These are phyloP conservation scores for Microtus pennsylvanicus DNA, from an alignment of 2,113 vertebrate genomes.

Conservation along the genomic window DNA sequence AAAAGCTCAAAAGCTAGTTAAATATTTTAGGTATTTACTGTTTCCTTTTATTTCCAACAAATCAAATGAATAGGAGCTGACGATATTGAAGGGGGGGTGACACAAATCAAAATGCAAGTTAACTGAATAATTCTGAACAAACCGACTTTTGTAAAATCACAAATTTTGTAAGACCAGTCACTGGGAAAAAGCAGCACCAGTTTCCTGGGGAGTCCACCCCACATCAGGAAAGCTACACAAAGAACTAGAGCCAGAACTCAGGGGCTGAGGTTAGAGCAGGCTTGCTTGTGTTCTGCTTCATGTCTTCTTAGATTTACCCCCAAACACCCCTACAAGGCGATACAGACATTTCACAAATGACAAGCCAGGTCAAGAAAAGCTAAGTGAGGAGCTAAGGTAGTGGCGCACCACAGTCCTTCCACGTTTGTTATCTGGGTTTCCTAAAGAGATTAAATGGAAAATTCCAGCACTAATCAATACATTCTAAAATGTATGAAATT, in stretches of 20 bases:
- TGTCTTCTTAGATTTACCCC: neutral
- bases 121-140: conserved; percentile 42
- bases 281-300: neutral
- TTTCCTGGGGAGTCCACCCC: neutral
- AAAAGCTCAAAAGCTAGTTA: neutral
- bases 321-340: neutral
- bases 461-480: neutral
- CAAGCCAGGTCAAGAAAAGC: neutral
- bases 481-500: neutral
- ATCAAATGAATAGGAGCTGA: neutral
- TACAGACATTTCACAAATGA: neutral
- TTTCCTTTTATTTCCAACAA: neutral
- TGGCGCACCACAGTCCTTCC: neutral
- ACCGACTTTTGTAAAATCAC: neutral
- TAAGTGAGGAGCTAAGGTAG: neutral
- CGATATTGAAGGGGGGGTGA: neutral
- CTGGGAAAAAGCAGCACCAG: too few species aligned
- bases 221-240: fast-evolving
- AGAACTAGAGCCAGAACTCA: neutral
- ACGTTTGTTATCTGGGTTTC: neutral
- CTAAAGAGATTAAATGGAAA: neutral
- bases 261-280: neutral
- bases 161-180: neutral
- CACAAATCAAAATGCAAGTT: neutral
- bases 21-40: neutral